Evolutionary conservation across 2,113 vertebrate genomes (phyloP), one percentile per base, ranked within the genome.

Genomic region (Archocentrus centrarchus): DNA sequence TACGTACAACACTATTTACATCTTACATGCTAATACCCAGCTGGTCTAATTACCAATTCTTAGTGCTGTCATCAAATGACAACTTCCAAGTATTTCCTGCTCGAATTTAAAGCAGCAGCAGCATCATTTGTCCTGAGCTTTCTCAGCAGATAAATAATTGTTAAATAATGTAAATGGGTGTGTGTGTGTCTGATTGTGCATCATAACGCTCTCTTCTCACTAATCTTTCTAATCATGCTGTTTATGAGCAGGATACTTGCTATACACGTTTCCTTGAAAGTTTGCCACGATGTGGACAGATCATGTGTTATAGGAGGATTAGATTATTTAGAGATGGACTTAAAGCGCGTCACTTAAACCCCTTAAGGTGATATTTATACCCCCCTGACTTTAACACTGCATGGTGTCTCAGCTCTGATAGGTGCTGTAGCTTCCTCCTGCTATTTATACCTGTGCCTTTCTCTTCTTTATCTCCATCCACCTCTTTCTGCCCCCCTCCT

Each of bases 301-400:
- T 59, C 8, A 14, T 32, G 78, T 59, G n/a, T 81, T 66, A 84
- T 24, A 57, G 22, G 66, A 44, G 84, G 90, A 86, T 92, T 86
- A 78, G 86, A 86, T 88, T 84, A 91, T 86, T 92, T 85, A 84
- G 66, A 90, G 85, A 85, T 50, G 50, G 83, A 85, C 58, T 89
- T 75, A 50, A 55, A 86, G 68, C 24, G 5, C 75, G 50, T 92
- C 87, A 89, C 79, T 37, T 87, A 90, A 93, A 93, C 77, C 81
- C 83, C 59, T 92, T 89, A 90, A 90, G 77, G 91, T 92, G 90
- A 86, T 91, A 91, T 92, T 90, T 92, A 86, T 90, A 91, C 81
- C 39, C 15, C 32, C 68, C 32, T 32, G 62, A 87, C 89, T 86
- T 86, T 81, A 63, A 58, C 82, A 1, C 79, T 17, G 79, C 83